These are phyloP conservation scores for Bombus vancouverensis DNA, from an alignment of 1,140 invertebrate genomes.

Conservation along the genomic window DNA sequence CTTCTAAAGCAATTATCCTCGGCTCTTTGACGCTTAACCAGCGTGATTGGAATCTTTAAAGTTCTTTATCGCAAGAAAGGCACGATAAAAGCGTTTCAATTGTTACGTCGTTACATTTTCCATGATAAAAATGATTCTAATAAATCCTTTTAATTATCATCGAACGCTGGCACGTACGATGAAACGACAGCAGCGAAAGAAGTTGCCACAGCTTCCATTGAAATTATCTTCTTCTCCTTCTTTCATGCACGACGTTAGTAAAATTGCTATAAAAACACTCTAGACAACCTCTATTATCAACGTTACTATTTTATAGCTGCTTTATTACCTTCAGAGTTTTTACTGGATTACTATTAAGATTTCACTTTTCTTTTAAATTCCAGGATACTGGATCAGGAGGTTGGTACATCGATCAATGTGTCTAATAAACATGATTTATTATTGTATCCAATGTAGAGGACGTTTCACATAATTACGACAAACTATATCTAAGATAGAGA, in stretches of 20 bases:
- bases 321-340: too few relatives aligned
- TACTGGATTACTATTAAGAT: neutral
- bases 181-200: neutral
- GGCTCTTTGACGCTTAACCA: neutral
- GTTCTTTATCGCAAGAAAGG: neutral
- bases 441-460: too few relatives aligned
- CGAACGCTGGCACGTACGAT: rapidly evolving
- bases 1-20: neutral
- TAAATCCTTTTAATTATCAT: neutral
- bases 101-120: neutral
- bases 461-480: too few relatives aligned
- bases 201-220: too few relatives aligned
- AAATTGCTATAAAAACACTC: neutral
- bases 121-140: neutral
- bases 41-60: neutral
- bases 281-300: neutral
- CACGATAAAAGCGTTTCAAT: neutral
- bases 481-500: too few relatives aligned
- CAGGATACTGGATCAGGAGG: neutral
- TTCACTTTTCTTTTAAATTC: neutral
- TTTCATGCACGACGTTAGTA: neutral
- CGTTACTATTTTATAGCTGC: neutral
- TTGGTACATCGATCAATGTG: neutral
- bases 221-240: neutral
- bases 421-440: neutral